Base-by-base conservation (phyloP, 2,113 vertebrate species). In the Stigmatopora nigra region DNA sequence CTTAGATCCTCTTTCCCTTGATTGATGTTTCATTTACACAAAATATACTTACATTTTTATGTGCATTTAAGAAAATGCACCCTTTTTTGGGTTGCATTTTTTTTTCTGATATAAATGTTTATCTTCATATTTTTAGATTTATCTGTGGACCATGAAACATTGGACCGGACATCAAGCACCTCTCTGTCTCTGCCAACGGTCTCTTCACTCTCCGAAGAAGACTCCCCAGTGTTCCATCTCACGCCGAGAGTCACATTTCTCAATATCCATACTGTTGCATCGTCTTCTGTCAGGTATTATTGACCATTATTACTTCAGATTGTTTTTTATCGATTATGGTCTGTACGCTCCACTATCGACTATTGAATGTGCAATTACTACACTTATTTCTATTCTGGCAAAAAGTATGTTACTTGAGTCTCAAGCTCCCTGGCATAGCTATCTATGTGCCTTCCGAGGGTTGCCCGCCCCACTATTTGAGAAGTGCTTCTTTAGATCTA, bases 251-350 rank as follows among this genome's bases (percentile, higher is more conserved):
- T 98, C 63, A 75, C 45, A 31, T 97, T 97, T 81, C 44, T 96
- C 78, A 92, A 95, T 63, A 87, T 96, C 46, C 88, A 93, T 65
- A 93, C 75, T 48, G 89, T 96, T 2, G 92, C 92, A 1, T 92
- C 93, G 4, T 92, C 91, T 1, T 93, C 93, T 1, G 71, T 83
- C 44, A 79, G 88, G 89, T 91, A 86, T 19, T 0, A 1, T 2
- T 60, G 6, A 61, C 41, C 5, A 60, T 46, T 31, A 31, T 31
- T 31, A 31, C 25, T 31, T 31, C 3, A 31, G 25, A 31, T 31
- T 2, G 25, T 1, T 31, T 31, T 31, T 31, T 31, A 31, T 31
- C 25, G 25, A 31, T 31, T 31, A 31, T 31, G 1, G 25, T 31
- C 25, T 31, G 25, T 31, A 3, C 25, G 25, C 25, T 31, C 25